Percentiles rank a stretch among this genome's conserved stretches.
Evolutionary conservation across 2,888 invertebrate species (phyloP).

Genomic region (Clostera curtula): DNA sequence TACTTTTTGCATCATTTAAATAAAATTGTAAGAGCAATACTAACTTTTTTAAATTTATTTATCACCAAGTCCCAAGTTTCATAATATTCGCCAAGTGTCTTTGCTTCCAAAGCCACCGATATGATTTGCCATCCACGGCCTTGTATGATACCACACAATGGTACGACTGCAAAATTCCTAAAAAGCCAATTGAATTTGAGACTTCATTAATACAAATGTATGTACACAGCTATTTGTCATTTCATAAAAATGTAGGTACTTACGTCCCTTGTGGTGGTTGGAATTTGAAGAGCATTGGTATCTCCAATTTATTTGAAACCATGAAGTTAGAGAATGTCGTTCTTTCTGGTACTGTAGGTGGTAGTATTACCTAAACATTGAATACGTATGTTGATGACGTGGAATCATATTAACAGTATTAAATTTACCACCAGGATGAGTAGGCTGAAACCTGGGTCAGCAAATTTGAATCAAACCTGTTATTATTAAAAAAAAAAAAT

Average conservation of each 20-base stretch:
- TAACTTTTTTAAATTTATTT: slow-evolving; percentile 54
- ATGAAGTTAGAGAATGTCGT: slow-evolving; percentile 59
- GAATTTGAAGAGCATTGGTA: slow-evolving; percentile 59
- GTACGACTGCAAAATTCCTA: slow-evolving; percentile 57
- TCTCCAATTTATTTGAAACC: slow-evolving; percentile 55
- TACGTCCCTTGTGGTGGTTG: slow-evolving; percentile 50
- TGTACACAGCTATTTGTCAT: not conserved
- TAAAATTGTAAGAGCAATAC: slow-evolving; percentile 5
- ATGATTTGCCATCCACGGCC: slow-evolving; percentile 64
- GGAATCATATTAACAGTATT: not conserved
- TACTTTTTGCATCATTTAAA: too few relatives aligned
- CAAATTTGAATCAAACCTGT: too few relatives aligned
- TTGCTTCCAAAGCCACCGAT: slow-evolving; percentile 60
- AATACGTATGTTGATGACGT: not conserved
- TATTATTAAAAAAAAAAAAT: too few relatives aligned
- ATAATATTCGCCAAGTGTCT: slow-evolving; percentile 47
- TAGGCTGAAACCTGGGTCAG: too few relatives aligned
- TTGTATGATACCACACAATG: slow-evolving; percentile 60
- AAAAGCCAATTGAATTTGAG: not conserved
- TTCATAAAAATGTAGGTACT: slow-evolving; percentile 21
- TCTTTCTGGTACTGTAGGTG: slow-evolving; percentile 61
- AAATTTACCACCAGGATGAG: not conserved
- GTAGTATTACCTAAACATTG: slow-evolving; percentile 46
- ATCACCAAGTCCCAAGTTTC: slow-evolving; percentile 62
- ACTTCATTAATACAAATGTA: not conserved